Percentiles rank a stretch among this genome's conserved stretches.
Conservation (phyloP, 2,113 vertebrate genomes). For the Lasiurus borealis region DNA sequence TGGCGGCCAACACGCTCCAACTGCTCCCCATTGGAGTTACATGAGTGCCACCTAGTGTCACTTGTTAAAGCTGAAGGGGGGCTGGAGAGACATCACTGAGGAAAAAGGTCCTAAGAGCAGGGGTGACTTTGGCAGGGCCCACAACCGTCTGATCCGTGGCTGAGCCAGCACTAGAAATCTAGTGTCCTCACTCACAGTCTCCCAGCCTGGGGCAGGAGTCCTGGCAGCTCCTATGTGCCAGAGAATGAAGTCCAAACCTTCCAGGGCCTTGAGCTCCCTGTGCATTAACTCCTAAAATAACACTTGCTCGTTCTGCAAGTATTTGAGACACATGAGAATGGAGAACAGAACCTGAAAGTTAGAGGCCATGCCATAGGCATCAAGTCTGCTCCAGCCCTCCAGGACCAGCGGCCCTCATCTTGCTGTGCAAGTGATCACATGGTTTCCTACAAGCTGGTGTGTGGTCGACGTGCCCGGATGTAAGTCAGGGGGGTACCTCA, state of each 20-base stretch:
- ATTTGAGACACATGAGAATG: not conserved
- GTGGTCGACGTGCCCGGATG: not conserved
- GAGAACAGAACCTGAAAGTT: slow-evolving; percentile 12
- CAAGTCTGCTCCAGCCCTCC: not conserved
- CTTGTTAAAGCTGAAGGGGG: not conserved
- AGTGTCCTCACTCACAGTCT: not conserved
- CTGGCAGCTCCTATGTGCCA: not conserved
- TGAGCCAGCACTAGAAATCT: not conserved
- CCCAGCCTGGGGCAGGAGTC: not conserved
- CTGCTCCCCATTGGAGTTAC: slow-evolving; percentile 41
- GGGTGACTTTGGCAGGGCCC: not conserved
- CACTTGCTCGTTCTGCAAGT: slow-evolving; percentile 19
- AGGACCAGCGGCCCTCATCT: not conserved
- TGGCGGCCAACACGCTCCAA: not conserved
- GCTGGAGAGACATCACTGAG: not conserved
- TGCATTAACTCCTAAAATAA: not conserved
- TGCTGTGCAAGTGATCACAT: not conserved
- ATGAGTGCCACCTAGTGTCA: slow-evolving; percentile 78
- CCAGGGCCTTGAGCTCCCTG: not conserved
- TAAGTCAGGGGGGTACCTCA: not conserved
- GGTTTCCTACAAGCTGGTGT: not conserved
- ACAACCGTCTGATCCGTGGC: not conserved
- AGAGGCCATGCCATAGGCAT: not conserved
- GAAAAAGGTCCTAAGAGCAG: not conserved
- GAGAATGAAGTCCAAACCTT: not conserved